Base-by-base conservation (phyloP, 2,797 vertebrate species). In the Catharus ustulatus region DNA sequence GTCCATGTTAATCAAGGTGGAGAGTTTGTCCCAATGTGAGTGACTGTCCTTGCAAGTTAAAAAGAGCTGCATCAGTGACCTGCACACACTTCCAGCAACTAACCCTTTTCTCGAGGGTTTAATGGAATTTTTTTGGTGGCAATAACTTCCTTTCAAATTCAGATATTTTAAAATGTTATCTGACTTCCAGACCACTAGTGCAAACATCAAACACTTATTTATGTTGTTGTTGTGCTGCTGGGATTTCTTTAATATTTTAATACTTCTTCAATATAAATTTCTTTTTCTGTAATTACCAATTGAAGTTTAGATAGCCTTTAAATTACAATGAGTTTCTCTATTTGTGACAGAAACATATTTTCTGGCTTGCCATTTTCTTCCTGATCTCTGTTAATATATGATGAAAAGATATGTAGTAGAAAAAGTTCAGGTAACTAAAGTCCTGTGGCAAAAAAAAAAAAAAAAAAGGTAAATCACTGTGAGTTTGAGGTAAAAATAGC, bases 91-190 rank as follows among this genome's bases (percentile, higher is more conserved):
- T 86, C 27, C 32, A 73, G 27, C 13, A 72, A 5, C 4, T 74
- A 12, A 54, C 22, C 16, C 4, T 58, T 6, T 68, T 84, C 15
- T 38, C 45, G 22, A 21, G 3, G 1, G 1, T 34, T 84, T 62
- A 6, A 26, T 24, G 1, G 9, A 38, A 8, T 1, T 10, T n/a
- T 67, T 79, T 75, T 46, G 2, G 6, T 46, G 2, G 6, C 6
- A 63, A 32, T 67, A 13, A 14, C 16, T 67, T 80, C 9, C 9
- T 66, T 82, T 36, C 13, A 38, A 46, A 73, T 8, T 68, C 20
- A 67, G 10, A 11, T 45, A 20, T 26, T 29, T 51, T 75, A 24
- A 67, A 68, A 67, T 21, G 27, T 24, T 27, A 22, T n/a, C 83
- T 7, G 5, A 16, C 6, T 46, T 63, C 14, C 15, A 69, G 29